A percentile compares a stretch with the other conserved stretches of the same genome.
These are phyloP conservation scores for Mizuhopecten yessoensis DNA, from an alignment of 1,140 invertebrate species.

Conservation along the genomic window DNA sequence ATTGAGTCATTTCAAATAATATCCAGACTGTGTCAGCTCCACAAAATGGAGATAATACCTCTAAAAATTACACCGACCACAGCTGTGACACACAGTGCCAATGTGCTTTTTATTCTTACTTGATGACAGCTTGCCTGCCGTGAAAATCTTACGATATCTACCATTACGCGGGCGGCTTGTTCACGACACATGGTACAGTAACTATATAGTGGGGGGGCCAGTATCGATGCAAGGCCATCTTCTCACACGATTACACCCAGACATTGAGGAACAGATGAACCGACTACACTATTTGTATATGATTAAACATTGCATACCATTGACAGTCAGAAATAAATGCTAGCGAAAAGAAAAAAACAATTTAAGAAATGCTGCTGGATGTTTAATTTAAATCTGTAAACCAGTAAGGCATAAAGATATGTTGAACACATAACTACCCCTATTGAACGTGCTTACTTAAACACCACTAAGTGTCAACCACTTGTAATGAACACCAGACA, in stretches of 20 bases:
- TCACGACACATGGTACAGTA: constrained; percentile 14
- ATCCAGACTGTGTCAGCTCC: not conserved
- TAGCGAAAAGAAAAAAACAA: not conserved
- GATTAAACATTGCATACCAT: constrained; percentile 27
- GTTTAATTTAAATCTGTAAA: constrained; percentile 4
- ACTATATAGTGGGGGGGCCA: not conserved
- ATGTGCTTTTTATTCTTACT: not conserved
- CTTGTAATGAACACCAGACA: not conserved
- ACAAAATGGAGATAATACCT: not conserved
- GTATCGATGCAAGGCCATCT: constrained; percentile 10
- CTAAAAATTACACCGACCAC: not conserved
- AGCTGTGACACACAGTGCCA: not conserved
- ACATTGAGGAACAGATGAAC: not conserved
- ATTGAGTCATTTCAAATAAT: not conserved
- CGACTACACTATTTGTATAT: not conserved
- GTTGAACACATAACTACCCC: not conserved
- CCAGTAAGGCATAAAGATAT: not conserved
- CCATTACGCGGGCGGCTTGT: not conserved
- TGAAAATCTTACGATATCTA: not conserved
- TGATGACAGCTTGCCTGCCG: not conserved
- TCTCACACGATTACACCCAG: not conserved
- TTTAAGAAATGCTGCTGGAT: not conserved
- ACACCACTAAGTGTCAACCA: not conserved
- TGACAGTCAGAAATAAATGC: not conserved
- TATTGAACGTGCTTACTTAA: not conserved